These are phyloP conservation scores for Ganaspis sp. DNA, from an alignment of 1,140 invertebrate species.

Conservation along the genomic window DNA sequence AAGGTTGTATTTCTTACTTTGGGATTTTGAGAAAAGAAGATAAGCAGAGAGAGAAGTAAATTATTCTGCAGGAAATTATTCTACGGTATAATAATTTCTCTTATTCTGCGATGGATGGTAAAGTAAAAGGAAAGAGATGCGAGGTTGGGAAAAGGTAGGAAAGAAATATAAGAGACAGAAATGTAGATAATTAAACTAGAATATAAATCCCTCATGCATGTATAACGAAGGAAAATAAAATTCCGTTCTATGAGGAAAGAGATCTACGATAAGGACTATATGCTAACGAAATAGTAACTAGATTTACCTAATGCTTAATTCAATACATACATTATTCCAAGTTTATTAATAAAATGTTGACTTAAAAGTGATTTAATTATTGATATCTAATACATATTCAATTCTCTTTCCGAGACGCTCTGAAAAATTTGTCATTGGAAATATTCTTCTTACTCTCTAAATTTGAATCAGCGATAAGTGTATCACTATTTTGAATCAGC, in stretches of 20 bases:
- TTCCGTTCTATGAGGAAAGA: constrained; percentile 17
- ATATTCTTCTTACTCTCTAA: not conserved
- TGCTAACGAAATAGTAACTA: constrained; percentile 15
- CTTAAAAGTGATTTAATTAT: constrained; percentile 9
- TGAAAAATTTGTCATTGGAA: not conserved
- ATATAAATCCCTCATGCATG: constrained; percentile 27
- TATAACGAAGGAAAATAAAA: constrained; percentile 23
- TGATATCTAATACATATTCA: constrained; percentile 14
- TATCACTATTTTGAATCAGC: too few relatives aligned
- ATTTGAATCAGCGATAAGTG: too few relatives aligned
- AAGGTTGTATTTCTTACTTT: constrained; percentile 14
- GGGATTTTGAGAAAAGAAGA: constrained; percentile 13
- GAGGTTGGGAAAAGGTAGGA: not conserved
- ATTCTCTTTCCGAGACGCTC: not conserved
- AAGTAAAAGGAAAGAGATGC: constrained; percentile 20
- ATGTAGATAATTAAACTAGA: constrained; percentile 30
- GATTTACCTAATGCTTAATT: constrained; percentile 25
- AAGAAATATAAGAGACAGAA: constrained; percentile 29
- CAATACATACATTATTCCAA: constrained; percentile 3
- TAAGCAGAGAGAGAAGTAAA: constrained; percentile 1
- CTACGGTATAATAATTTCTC: constrained; percentile 8
- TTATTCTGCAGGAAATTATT: constrained; percentile 17
- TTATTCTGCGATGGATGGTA: constrained; percentile 6
- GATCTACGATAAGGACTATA: not conserved
- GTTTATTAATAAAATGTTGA: not conserved